Percentiles rank a stretch among this genome's conserved stretches.
phyloP scores from a whole-genome alignment of 2,888 invertebrate species.

The Idaea dimidiata region DNA sequence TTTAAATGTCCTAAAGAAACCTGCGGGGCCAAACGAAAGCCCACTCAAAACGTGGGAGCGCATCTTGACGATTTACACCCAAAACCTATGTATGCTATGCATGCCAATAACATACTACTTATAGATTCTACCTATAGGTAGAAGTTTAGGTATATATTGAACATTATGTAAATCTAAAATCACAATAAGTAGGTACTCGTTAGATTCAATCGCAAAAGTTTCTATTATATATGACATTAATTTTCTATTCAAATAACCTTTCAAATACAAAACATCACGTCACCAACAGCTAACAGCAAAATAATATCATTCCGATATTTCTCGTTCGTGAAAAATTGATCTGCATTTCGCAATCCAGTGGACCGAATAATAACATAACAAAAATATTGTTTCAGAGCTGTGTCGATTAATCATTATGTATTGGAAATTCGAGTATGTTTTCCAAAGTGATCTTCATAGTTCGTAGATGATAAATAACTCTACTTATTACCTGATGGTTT shows the following conservation, averaged over 20 bases:
- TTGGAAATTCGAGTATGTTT: not conserved
- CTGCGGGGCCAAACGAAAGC: too few relatives aligned
- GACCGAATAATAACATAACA: constrained; percentile 45
- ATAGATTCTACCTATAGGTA: too few relatives aligned
- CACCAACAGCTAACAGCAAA: not conserved
- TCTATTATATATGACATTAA: not conserved
- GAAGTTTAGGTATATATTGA: too few relatives aligned
- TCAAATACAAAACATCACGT: not conserved
- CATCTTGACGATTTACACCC: too few relatives aligned
- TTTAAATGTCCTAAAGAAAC: too few relatives aligned
- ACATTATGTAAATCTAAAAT: not conserved
- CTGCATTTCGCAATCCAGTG: constrained; percentile 46
- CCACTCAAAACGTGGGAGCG: too few relatives aligned
- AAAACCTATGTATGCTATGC: too few relatives aligned
- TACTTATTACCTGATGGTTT: not conserved
- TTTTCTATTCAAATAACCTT: not conserved
- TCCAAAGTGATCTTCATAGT: not conserved
- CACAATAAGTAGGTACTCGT: not conserved
- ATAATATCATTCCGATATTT: not conserved
- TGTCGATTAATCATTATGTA: constrained; percentile 9
- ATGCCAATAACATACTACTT: too few relatives aligned
- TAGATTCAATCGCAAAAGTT: not conserved
- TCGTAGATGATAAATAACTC: not conserved
- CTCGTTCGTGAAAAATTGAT: constrained; percentile 30
- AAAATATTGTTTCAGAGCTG: constrained; percentile 18